Conservation (phyloP, 2,797 vertebrate genomes). For the Carduelis carduelis region DNA sequence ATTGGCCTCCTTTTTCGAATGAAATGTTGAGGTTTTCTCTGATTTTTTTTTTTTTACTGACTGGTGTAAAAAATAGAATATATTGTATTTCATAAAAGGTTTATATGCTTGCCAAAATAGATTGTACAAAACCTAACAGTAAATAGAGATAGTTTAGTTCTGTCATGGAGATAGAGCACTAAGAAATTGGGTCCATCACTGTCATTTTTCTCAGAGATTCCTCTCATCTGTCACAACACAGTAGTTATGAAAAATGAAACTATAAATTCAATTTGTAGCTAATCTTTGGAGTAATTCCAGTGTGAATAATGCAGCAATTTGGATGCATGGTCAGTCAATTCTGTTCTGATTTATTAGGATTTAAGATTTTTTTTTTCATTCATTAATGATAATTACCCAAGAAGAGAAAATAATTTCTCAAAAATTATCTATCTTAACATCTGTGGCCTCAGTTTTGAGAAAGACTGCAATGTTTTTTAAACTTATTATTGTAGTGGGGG, state of each 20-base stretch:
- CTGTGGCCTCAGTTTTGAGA: conserved; percentile 57
- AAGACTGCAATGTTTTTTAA: conserved; percentile 62
- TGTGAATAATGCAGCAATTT: conserved; percentile 84
- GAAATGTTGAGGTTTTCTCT: conserved; percentile 2
- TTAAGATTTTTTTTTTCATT: conserved; percentile 77
- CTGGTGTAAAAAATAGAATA: conserved; percentile 26
- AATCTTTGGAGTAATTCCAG: conserved; percentile 83
- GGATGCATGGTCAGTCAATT: conserved; percentile 81
- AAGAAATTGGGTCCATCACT: conserved; percentile 71
- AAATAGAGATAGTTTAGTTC: conserved; percentile 69
- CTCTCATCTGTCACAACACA: conserved; percentile 78
- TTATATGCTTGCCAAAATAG: conserved; percentile 74
- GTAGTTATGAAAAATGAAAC: conserved; percentile 83
- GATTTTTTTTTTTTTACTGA: conserved; percentile 14
- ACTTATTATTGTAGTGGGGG: conserved; percentile 28
- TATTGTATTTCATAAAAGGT: conserved; percentile 51
- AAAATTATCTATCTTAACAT: conserved; percentile 67
- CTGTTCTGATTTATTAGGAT: conserved; percentile 78
- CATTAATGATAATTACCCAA: conserved; percentile 79
- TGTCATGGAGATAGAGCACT: conserved; percentile 57
- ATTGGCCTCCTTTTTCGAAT: conserved; percentile 36
- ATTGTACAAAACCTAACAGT: conserved; percentile 59
- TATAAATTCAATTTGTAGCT: conserved; percentile 84
- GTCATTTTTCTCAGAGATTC: conserved; percentile 75
- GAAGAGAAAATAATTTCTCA: conserved; percentile 75